Percentiles rank a stretch among this genome's conserved stretches.
These are phyloP conservation scores for Erebia ligea DNA, from an alignment of 2,888 invertebrate genomes.

Conservation along the genomic window DNA sequence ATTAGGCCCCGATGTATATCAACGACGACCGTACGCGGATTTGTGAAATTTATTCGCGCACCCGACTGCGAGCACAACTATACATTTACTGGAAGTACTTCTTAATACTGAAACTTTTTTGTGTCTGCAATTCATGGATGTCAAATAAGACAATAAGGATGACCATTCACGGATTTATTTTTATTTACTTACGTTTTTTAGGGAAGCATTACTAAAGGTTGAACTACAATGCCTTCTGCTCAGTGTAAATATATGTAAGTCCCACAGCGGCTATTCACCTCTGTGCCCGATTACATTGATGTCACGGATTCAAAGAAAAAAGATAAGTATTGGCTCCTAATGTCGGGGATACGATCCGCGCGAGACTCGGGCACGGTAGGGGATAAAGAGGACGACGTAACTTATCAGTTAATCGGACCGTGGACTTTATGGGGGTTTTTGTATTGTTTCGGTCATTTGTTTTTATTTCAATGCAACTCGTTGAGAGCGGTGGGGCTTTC, in stretches of 20 bases:
- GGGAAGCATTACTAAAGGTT: background rate
- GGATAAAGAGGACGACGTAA: slow-evolving; percentile 35
- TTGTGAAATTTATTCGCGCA: slow-evolving; percentile 70
- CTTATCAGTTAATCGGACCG: slow-evolving; percentile 44
- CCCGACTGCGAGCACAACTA: slow-evolving; percentile 42
- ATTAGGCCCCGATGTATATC: slow-evolving; percentile 69
- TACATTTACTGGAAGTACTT: slow-evolving; percentile 29
- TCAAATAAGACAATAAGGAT: background rate
- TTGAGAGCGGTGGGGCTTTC: slow-evolving; percentile 18
- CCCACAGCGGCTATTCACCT: slow-evolving; percentile 62
- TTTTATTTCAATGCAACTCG: slow-evolving; percentile 38
- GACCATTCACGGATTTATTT: no score
- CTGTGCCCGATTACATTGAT: slow-evolving; percentile 69
- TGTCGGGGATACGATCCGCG: slow-evolving; percentile 60
- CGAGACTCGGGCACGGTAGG: slow-evolving; percentile 44
- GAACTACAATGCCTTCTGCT: background rate
- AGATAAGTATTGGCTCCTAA: slow-evolving; percentile 71
- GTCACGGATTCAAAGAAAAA: slow-evolving; percentile 64
- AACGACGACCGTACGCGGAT: slow-evolving; percentile 64
- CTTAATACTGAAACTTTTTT: background rate
- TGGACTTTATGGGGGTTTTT: slow-evolving; percentile 38
- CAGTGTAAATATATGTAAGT: slow-evolving; percentile 42
- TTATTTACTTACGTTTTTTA: no score
- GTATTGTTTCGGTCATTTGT: slow-evolving; percentile 36
- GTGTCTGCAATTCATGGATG: background rate